Base-by-base conservation (phyloP, 2,113 vertebrate species). In the Panurus biarmicus region DNA sequence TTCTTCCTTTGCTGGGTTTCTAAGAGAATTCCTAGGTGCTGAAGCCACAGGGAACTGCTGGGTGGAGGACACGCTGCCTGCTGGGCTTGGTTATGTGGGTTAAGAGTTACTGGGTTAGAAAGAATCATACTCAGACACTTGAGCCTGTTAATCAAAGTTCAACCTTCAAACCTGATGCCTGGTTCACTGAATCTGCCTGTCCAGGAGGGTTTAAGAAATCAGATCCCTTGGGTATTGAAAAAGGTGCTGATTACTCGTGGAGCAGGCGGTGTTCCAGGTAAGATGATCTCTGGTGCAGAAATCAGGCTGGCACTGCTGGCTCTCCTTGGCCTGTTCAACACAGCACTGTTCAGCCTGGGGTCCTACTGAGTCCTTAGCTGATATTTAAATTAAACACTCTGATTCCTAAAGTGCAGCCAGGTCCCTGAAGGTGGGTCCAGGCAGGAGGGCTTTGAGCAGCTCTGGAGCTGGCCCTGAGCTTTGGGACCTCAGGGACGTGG, bases 131-230 rank as follows among this genome's bases (percentile, higher is more conserved):
- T 54, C 2, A 3, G 57, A 38, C 69, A 66, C 69, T 57, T 89
- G 94, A 95, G 83, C 75, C 51, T 45, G 6, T 87, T 96, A 94
- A 69, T 93, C 86, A 95, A 87, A 96, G 72, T 78, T 95, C 78
- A 81, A 0, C 69, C 12, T 90, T 64, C 54, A 75, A 83, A 70
- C 54, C 50, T 80, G 56, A 58, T 66, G 69, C 75, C 69, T 57
- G 86, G 64, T 94, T 80, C 89, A 62, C 66, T 62, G 90, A 85
- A 45, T 54, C 86, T 77, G 50, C 44, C n/a, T 67, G 61, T 48
- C 40, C 42, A 45, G 57, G 89, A 54, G 54, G 66, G 70, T 66
- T 85, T 54, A 19, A 91, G 91, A 88, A 93, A 93, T 38, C 45
- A 51, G 87, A 94, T 93, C 67, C 85, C 60, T 26, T 45, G 58